Evolutionary conservation across 2,888 invertebrate species (phyloP), one percentile per base, ranked within the genome.

Genomic region (Drosophila peninsularis): DNA sequence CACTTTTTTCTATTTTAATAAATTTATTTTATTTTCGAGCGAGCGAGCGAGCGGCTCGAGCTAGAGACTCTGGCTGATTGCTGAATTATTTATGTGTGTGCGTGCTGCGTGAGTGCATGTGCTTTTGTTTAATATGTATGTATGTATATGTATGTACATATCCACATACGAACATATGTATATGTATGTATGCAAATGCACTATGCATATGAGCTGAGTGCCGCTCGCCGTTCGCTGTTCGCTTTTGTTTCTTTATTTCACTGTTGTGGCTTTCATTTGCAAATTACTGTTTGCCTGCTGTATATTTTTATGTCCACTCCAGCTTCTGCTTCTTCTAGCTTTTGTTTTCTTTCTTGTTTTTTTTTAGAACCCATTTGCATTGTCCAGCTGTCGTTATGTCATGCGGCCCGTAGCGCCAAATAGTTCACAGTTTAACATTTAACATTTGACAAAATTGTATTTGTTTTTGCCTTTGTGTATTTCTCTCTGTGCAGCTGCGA

Each of bases 51-150:
- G 41, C 19, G 9, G n/a, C 30, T 32, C 6, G 47, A 47, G 47
- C 17, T 36, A 19, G 41, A 41, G 19, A 17, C 52, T 41, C 52
- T 36, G 39, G 54, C 57, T 69, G 54, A 75, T 79, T 76, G 78
- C 71, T 83, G 82, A 83, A 83, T 85, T 79, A 81, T 85, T 83
- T 85, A 86, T 86, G 67, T 56, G 54, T 54, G 56, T 55, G 42
- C 58, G 55, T 49, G 45, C 44, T 49, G 45, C 44, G 44, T 45
- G 44, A 45, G 45, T 30, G 49, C 49, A 36, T 53, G 63, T 54
- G 52, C 52, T 27, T 55, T 61, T 52, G 75, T 54, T 69, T 61
- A 57, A 70, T 57, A 67, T 81, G 57, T 69, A 63, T 66, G 50
- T 77, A 60, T 74, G 62, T 65, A 60, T 61, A 61, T 58, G 14